Evolutionary conservation across 1,140 invertebrate species (phyloP), one percentile per base, ranked within the genome.

Genomic region (Cydia splendana): DNA sequence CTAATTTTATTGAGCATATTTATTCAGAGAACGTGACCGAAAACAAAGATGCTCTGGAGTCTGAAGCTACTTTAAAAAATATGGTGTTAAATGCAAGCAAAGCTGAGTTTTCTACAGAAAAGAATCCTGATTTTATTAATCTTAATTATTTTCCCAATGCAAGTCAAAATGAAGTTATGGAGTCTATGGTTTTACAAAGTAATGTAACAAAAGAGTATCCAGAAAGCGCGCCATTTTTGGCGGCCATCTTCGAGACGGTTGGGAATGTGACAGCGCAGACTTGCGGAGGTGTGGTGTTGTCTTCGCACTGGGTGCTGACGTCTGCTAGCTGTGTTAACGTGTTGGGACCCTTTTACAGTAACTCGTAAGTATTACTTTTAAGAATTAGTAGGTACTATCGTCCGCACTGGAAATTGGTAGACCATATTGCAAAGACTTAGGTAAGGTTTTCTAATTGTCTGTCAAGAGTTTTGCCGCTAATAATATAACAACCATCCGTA

Each of bases 241-340:
- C 80, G 10, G 82, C 85, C 75, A 87, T 87, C 15, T 87, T 87
- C 81, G 85, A 87, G 78, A 83, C 83, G 6, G 45, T 84, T 57
- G 77, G 74, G 20, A 84, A 85, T 67, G 73, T 83, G 28, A 87
- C 85, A 18, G 85, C 84, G 75, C 84, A 84, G 78, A 85, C 85
- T 15, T 87, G 85, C 42, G 81, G 78, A 6, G 85, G 84, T 7
- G 80, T 78, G 13, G 45, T 87, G 51, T 10, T 87, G 51, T 75
- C 84, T 1, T 53, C 80, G 1, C 75, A 75, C n/a, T 87, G 82
- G 82, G 84, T 87, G 38, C 77, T 87, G 13, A 87, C 85, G 5
- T 80, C 82, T 13, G 79, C 82, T 12, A 80, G 74, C 75, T 87
- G 85, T 73, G 69, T 87, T 12, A 76, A 84, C 78, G 48, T 85